Conservation (phyloP, 2,797 vertebrate genomes). For the Malacoraja senta region DNA sequence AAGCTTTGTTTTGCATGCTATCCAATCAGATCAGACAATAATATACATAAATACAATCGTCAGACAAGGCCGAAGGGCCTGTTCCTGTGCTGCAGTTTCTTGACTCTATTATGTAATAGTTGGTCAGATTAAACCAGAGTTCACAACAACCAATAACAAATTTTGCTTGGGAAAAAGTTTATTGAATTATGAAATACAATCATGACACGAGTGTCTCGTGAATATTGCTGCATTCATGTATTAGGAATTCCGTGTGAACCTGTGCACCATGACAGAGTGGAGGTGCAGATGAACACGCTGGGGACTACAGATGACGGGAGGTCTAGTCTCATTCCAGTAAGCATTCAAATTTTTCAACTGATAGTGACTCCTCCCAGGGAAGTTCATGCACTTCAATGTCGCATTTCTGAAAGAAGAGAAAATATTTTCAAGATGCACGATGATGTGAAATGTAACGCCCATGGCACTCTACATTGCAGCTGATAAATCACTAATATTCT, state of each 20-base stretch:
- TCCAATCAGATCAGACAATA: too few species aligned
- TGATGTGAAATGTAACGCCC: neutral
- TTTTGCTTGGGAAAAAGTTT: neutral
- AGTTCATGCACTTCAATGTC: neutral
- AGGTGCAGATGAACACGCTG: neutral
- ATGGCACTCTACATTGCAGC: neutral
- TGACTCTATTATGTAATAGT: neutral
- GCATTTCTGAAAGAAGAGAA: neutral
- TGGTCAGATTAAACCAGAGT: neutral
- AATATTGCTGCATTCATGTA: neutral
- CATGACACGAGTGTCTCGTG: neutral
- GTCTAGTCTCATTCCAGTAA: neutral
- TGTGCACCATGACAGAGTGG: neutral
- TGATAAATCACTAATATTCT: neutral
- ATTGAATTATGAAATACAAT: neutral
- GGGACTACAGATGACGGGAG: neutral
- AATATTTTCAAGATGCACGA: neutral
- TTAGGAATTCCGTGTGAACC: neutral
- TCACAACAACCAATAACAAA: neutral
- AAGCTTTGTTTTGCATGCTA: too few species aligned
- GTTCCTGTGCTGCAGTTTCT: too few species aligned
- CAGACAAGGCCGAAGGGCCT: too few species aligned
- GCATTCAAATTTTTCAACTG: accelerated
- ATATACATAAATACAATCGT: too few species aligned
- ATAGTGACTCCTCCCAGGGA: neutral